Base-by-base conservation (phyloP, 2,113 vertebrate species). In the Salvator merianae region DNA sequence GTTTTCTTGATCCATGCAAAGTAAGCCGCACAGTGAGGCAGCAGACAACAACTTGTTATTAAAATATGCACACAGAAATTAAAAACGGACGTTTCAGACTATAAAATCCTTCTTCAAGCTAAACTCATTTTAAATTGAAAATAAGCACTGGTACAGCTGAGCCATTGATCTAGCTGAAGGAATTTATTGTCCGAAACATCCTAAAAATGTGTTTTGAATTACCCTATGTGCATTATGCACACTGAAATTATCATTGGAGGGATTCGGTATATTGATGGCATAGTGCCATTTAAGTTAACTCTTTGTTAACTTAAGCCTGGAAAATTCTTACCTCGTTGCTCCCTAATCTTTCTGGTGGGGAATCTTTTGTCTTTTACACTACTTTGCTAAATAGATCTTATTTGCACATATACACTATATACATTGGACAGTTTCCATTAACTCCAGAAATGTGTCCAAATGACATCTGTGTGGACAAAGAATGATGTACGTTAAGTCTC, bases 151-250 rank as follows among this genome's bases (percentile, higher is more conserved):
- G 0, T 79, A 71, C 55, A 83, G 55, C 72, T 20, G 26, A 88
- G 71, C 8, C 68, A 87, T 28, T 88, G 65, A 91, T 84, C 5
- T 81, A 78, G n/a, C 47, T 82, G 50, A 89, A 10, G 22, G 59
- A 93, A 93, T 87, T 88, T 80, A 79, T 88, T 86, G 32, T 75
- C 79, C 87, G 63, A 93, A 92, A 84, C 22, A 50, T 36, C 47
- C 10, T 89, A 84, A 91, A 71, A 91, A 66, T 86, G 89, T 93
- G 28, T 86, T 93, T 93, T 83, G 12, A 87, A 87, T 90, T 90
- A 85, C 24, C 1, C n/a, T 83, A 5, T 16, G 0, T 87, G 7
- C 47, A 85, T 87, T 88, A 84, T 7, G 73, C 14, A 63, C 13
- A 43, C 55, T 74, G 38, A 90, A 93, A 89, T 91, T 77, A 87